Percentiles rank a stretch among this genome's conserved stretches.
These are phyloP conservation scores for Oopsacas minuta DNA, from an alignment of 37 sponge, comb jelly and placozoan species.

Conservation along the genomic window DNA sequence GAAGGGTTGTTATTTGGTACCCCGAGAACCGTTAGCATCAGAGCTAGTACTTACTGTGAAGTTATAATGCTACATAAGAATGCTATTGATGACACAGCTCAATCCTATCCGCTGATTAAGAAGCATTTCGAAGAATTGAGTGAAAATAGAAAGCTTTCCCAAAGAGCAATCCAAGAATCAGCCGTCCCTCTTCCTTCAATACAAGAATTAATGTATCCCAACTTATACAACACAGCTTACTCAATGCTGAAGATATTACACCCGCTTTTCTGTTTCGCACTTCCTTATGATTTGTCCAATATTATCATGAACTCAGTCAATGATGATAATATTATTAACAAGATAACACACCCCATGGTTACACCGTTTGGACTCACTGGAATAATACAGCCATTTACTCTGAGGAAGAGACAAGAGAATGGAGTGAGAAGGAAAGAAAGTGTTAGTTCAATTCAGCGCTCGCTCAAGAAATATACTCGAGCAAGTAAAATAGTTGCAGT, in stretches of 20 bases:
- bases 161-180: neutral
- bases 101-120: constrained; percentile 35
- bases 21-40: constrained; percentile 30
- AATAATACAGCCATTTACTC: neutral
- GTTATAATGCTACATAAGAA: constrained; percentile 37
- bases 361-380: neutral
- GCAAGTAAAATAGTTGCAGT: neutral
- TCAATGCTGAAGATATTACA: neutral
- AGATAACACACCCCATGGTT: constrained; percentile 17
- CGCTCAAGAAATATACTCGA: neutral
- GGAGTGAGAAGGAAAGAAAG: neutral
- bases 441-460: neutral
- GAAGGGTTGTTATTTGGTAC: constrained; percentile 45
- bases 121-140: neutral
- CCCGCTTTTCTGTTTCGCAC: neutral
- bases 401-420: neutral
- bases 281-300: neutral
- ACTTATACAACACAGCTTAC: neutral
- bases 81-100: constrained; percentile 28
- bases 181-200: neutral
- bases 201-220: neutral
- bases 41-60: constrained; percentile 59
- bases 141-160: neutral
- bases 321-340: neutral
- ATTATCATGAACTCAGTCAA: neutral